These are phyloP conservation scores for Eriosoma lanigerum DNA, from an alignment of 1,140 invertebrate genomes.

Conservation along the genomic window DNA sequence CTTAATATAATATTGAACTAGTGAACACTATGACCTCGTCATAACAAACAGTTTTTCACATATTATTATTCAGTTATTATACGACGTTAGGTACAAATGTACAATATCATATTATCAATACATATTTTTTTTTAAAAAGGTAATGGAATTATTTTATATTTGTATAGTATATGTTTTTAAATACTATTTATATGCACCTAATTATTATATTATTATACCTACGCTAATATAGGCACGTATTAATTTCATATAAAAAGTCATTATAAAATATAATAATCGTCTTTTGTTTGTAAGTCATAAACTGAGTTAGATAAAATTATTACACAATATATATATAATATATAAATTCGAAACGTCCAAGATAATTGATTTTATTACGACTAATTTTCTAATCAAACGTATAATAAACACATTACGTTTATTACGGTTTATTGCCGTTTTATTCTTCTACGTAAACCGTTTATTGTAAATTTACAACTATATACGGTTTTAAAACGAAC, in stretches of 20 bases:
- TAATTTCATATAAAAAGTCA: not conserved
- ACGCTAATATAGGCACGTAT: not conserved
- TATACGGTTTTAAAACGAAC: no score
- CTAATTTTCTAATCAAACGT: not conserved
- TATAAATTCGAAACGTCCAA: no score
- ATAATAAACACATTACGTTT: not conserved
- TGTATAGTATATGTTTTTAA: not conserved
- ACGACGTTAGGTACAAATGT: no score
- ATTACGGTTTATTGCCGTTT: not conserved
- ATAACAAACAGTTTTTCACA: not conserved
- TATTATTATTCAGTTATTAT: no score
- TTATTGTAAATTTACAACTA: not conserved
- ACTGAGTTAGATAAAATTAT: not conserved
- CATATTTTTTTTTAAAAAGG: no score
- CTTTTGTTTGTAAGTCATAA: conserved; percentile 8
- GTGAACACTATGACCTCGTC: not conserved
- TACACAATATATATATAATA: not conserved
- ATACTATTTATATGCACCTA: not conserved
- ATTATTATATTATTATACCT: not conserved
- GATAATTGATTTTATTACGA: not conserved
- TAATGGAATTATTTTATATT: no score
- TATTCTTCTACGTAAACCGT: not conserved
- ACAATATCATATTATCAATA: no score
- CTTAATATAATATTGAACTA: not conserved
- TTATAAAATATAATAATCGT: not conserved